Base-by-base conservation (phyloP, 2,113 vertebrate genomes). In the Mustelus asterias region DNA sequence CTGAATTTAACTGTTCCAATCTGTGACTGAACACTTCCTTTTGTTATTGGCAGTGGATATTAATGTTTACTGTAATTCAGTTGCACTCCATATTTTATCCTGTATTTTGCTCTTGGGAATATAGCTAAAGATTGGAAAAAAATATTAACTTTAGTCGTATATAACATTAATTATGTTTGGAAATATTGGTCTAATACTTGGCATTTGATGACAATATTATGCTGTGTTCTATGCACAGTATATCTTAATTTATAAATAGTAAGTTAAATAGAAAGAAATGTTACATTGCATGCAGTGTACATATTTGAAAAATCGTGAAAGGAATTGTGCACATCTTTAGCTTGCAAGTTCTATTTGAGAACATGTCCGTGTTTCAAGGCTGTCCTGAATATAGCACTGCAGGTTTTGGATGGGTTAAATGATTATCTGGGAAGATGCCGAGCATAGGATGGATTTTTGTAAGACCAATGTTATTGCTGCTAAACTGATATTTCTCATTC, bases 341-440 rank as follows among this genome's bases (percentile, higher is more conserved):
- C 10, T 90, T 60, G 48, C 11, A 33, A 60, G 26, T 24, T 60
- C 29, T 11, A 60, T 29, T 76, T 90, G 54, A 63, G 63, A 70
- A 24, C 37, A 44, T 69, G 18, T 94, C 22, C 92, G 67, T 65
- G 63, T 94, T 37, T 67, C 63, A 94, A 67, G 7, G 33, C 63
- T 44, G 92, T n/a, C n/a, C 2, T 67, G 60, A 93, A 29, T 69
- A 69, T 20, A 69, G n/a, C 6, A 69, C 63, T 69, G 60, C 33
- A 69, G 63, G 60, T n/a, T 67, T 94, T 54, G 7, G 29, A 33
- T 60, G 26, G 4, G 3, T 67, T 94, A 2, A 94, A 41, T 94
- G 90, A 94, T 67, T 90, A 69, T n/a, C 33, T 67, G 90, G n/a
- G 63, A 94, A 67, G 90, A 37, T 65, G 60, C n/a, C n/a, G 24